Conservation (phyloP, 2,113 vertebrate species). For the Petroica traversi region DNA sequence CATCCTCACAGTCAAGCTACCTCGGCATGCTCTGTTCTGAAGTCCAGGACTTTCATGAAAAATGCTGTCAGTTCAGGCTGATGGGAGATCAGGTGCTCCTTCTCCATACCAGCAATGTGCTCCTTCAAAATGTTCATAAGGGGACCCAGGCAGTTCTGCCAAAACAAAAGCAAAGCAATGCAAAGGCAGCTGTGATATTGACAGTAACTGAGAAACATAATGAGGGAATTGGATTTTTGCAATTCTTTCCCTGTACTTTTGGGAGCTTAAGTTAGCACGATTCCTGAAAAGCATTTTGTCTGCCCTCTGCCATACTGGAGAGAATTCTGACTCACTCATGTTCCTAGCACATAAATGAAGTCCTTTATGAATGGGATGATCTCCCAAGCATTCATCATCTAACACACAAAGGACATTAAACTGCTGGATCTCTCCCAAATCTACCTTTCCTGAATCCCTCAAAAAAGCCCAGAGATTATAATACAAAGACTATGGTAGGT, state of each 20-base stretch:
- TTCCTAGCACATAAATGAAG: neutral
- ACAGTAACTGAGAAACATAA: neutral
- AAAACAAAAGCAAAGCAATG: slow-evolving; percentile 1
- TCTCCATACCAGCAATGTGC: slow-evolving; percentile 86
- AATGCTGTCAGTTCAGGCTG: slow-evolving; percentile 89
- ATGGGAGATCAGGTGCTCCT: slow-evolving; percentile 82
- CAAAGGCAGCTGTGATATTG: neutral
- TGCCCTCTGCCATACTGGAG: neutral
- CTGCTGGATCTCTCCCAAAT: neutral
- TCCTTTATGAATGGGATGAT: neutral
- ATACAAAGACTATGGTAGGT: neutral
- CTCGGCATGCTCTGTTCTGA: slow-evolving; percentile 82
- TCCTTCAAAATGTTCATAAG: slow-evolving; percentile 89
- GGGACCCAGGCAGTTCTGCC: slow-evolving; percentile 78
- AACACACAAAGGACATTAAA: neutral
- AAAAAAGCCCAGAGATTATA: neutral
- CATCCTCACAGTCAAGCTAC: slow-evolving; percentile 55
- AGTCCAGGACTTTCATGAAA: slow-evolving; percentile 89
- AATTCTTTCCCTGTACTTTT: neutral
- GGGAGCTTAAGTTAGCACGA: neutral
- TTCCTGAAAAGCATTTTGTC: neutral
- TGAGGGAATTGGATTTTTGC: neutral
- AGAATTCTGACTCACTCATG: neutral
- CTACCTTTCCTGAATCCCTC: neutral
- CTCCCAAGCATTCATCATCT: neutral